Evolutionary conservation across 2,888 invertebrate genomes (phyloP), one percentile per base, ranked within the genome.

Genomic region (Drosophila cognata): DNA sequence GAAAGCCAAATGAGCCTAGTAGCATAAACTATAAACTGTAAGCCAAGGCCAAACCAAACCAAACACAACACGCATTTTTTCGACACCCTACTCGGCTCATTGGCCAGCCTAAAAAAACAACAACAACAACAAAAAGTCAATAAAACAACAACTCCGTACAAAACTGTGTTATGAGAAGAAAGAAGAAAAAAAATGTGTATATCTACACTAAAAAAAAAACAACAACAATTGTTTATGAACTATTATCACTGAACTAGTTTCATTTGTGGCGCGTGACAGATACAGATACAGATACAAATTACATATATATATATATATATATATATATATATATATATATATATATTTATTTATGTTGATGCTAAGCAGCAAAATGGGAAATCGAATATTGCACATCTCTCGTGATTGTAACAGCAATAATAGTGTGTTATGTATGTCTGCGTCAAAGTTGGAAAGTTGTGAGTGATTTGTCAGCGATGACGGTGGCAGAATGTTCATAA

Each of bases 191-290:
- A 52, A 53, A 51, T 56, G 60, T 58, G 48, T 31, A 56, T 6
- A 66, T 66, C 1, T 13, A 21, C 8, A 33, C 13, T 4, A 36
- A 28, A 38, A 31, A 31, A 33, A 33, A 2, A 31, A 8, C 8
- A 31, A 21, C 13, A 46, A 46, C 59, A 51, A 68, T 58, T 50
- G 43, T 75, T 76, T 82, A 84, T 85, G 72, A 84, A 76, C 56
- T 38, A 29, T 89, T 87, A 85, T 87, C 77, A 63, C 65, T 77
- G 88, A 71, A 82, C 88, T 84, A 85, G 82, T 86, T 85, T 71
- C 62, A 52, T 67, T 71, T 52, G 62, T 46, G 64, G 79, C 81
- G 78, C 83, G 74, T 52, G 58, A 71, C 55, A 53, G 33, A 69
- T 46, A 51, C 41, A 68, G 50, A 10, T 38, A 53, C 36, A 38